Evolutionary conservation across 2,888 invertebrate species (phyloP).

Genomic region (Latrodectus elegans): DNA sequence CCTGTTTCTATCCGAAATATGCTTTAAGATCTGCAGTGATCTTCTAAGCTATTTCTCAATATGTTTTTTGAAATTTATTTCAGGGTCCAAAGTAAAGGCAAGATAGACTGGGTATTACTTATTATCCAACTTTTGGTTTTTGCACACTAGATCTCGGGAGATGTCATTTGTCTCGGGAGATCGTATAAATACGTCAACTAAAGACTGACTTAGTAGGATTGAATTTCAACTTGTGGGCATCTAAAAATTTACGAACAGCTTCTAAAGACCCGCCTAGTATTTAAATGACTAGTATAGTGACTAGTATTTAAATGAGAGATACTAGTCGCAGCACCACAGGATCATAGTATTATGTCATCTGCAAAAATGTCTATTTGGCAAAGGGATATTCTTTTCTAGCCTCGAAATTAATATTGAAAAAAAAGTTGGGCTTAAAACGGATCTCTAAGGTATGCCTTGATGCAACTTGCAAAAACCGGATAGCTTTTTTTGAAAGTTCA

Average conservation of each 20-base stretch:
- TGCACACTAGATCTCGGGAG: neutral
- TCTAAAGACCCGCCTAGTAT: neutral
- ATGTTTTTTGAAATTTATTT: slow-evolving; percentile 4
- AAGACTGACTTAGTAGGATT: neutral
- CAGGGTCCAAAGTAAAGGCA: neutral
- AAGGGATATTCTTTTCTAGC: neutral
- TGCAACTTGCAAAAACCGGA: too few relatives aligned
- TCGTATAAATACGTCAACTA: neutral
- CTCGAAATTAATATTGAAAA: neutral
- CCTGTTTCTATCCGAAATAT: slow-evolving; percentile 5
- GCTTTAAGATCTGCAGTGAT: neutral
- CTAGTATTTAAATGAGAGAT: too few relatives aligned
- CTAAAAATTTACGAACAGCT: slow-evolving; percentile 3
- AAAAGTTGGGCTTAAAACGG: too few relatives aligned
- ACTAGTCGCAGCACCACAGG: neutral
- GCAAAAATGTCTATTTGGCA: slow-evolving; percentile 16
- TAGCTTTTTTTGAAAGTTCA: too few relatives aligned
- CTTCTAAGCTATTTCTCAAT: slow-evolving; percentile 1
- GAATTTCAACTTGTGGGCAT: slow-evolving; percentile 9
- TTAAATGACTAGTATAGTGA: too few relatives aligned
- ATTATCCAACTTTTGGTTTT: neutral
- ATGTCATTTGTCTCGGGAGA: neutral
- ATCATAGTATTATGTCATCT: neutral
- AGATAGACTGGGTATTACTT: neutral
- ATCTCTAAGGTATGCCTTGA: too few relatives aligned